These are phyloP conservation scores for Triops cancriformis DNA, from an alignment of 1,140 invertebrate species.

Conservation along the genomic window DNA sequence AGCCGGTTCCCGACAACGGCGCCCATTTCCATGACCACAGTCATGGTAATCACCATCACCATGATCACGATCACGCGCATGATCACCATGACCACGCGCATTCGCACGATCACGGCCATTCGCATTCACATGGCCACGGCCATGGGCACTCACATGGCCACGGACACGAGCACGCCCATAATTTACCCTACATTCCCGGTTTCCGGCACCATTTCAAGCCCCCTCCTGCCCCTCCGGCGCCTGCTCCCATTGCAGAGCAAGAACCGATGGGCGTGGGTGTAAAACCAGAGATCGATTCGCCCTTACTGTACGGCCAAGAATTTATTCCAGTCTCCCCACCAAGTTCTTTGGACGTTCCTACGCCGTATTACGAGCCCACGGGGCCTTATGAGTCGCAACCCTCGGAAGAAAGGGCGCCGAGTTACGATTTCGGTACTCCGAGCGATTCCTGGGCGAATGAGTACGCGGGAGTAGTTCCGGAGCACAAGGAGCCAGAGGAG, in stretches of 20 bases:
- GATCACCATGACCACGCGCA: conserved; percentile 22
- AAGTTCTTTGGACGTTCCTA: too few relatives aligned
- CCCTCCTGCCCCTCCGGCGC: background rate
- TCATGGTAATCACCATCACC: conserved; percentile 14
- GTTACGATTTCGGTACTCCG: background rate
- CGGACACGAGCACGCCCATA: conserved; percentile 11
- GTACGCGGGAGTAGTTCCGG: background rate
- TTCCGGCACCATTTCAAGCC: conserved; percentile 24
- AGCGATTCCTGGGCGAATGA: background rate
- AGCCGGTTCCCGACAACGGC: conserved; percentile 14
- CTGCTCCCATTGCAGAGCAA: background rate
- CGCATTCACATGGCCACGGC: conserved; percentile 21
- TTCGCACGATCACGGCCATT: conserved; percentile 24
- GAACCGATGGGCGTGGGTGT: background rate
- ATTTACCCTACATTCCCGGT: conserved; percentile 23
- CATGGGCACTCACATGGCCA: conserved; percentile 24
- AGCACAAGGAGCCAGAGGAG: background rate
- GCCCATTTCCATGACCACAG: conserved; percentile 14
- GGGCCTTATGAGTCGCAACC: too few relatives aligned
- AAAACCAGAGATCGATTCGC: background rate
- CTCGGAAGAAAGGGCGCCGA: too few relatives aligned
- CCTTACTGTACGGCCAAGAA: background rate
- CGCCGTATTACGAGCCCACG: too few relatives aligned
- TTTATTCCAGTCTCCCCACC: too few relatives aligned
- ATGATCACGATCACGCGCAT: background rate